Conservation (phyloP, 2,888 invertebrate species). For the Bedellia somnulentella region DNA sequence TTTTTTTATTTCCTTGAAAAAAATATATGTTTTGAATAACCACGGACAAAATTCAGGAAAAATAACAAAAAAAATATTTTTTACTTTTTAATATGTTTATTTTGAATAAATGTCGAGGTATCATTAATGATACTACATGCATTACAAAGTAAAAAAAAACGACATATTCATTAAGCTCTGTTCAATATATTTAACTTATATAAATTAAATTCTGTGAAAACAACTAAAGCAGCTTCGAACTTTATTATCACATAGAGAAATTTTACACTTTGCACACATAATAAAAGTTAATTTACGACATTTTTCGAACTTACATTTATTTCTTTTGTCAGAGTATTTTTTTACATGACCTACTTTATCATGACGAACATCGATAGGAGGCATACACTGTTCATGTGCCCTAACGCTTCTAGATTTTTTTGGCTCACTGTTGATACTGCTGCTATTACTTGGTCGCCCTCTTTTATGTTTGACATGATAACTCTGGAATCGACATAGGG, state of each 20-base stretch:
- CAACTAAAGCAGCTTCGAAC: background rate
- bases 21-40: background rate
- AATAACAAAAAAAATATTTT: background rate
- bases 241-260: slow-evolving; percentile 7
- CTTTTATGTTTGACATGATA: slow-evolving; percentile 3
- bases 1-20: background rate
- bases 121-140: background rate
- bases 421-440: background rate
- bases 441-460: slow-evolving; percentile 4
- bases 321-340: slow-evolving; percentile 1
- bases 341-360: slow-evolving; percentile 5
- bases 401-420: slow-evolving; percentile 2
- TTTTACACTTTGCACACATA: slow-evolving; percentile 7
- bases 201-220: background rate
- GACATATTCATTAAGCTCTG: background rate
- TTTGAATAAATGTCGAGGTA: background rate
- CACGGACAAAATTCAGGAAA: background rate
- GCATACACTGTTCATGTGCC: background rate
- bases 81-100: too few species aligned
- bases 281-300: slow-evolving; percentile 5
- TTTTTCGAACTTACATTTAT: slow-evolving; percentile 3
- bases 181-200: background rate
- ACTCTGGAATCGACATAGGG: slow-evolving; percentile 4
- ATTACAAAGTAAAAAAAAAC: background rate
- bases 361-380: slow-evolving; percentile 4